Evolutionary conservation across 2,888 invertebrate species (phyloP), one percentile per base, ranked within the genome.

Genomic region (Melieria crassipennis): DNA sequence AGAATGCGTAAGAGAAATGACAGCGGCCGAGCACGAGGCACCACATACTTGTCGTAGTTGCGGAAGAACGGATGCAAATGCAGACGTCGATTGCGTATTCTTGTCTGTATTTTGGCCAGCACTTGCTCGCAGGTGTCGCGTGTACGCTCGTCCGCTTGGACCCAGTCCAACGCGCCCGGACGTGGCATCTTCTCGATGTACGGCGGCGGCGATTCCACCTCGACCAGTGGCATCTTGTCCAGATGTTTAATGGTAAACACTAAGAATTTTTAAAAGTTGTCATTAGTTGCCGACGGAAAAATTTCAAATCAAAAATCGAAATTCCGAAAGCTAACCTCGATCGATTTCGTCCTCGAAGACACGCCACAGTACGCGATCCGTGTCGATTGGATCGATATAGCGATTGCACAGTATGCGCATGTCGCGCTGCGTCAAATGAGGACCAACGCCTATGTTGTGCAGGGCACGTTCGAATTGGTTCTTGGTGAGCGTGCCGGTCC

Each of bases 281-380:
- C 6, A 55, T 16, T 6, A 61, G 46, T 10, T 5, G 13, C 7
- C 7, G 10, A 66, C 48, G 42, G 46, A 47, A 11, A 11, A 55
- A 9, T 55, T 43, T 4, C 3, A 52, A n/a, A 11, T 7, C 10
- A 52, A 6, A 52, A 9, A 64, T n/a, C 7, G 1, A 10, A 5
- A 47, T 7, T 9, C 1, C 5, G 6, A 30, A 48, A 43, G 65
- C 43, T 10, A 79, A 92, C 92, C 93, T 81, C 91, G 91, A 81
- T 94, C 92, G 76, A 94, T 90, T 83, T 94, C 94, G 79, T 92
- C 92, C 80, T 92, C 92, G 83, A 94, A 94, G 42, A 91, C 91
- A 71, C 90, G 89, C 94, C 94, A 94, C 83, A 92, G 91, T 58
- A 93, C 88, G 67, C 91, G 89, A 68, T 89, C 88, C 0, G 86